Conservation (phyloP, 2,797 vertebrate genomes). For the Gymnocypris eckloni region DNA sequence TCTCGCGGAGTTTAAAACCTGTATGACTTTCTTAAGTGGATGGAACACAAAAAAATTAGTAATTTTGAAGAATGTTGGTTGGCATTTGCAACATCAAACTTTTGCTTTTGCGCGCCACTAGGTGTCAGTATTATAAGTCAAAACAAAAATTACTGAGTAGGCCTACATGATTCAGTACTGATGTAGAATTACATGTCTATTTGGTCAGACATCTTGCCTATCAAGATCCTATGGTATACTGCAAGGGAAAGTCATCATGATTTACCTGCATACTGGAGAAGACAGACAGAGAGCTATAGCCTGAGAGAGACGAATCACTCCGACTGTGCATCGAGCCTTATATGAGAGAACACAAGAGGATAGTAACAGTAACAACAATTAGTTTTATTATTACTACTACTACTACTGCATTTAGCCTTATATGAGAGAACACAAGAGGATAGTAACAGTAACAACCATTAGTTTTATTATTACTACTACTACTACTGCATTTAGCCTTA, state of each 20-base stretch:
- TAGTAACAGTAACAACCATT: background rate
- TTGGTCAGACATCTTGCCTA: background rate
- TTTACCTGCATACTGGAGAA: conserved; percentile 80
- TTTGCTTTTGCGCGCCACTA: background rate
- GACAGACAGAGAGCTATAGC: conserved; percentile 81
- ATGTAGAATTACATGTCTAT: background rate
- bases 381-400: background rate
- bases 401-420: conserved; percentile 77
- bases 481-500: conserved; percentile 79
- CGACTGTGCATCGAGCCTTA: conserved; percentile 84
- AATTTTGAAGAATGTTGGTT: background rate
- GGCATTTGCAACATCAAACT: background rate
- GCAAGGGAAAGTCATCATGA: background rate
- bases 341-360: conserved; percentile 23
- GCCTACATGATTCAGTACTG: background rate
- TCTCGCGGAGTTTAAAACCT: background rate
- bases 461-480: background rate
- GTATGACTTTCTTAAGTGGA: background rate
- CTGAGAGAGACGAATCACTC: conserved; percentile 81
- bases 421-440: conserved; percentile 23
- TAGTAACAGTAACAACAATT: background rate
- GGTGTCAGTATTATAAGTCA: conserved; percentile 9
- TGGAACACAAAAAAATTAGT: background rate
- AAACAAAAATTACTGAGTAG: background rate
- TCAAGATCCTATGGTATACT: background rate